Conservation (phyloP, 2,888 invertebrate species). For the Stictocephala bisonia region DNA sequence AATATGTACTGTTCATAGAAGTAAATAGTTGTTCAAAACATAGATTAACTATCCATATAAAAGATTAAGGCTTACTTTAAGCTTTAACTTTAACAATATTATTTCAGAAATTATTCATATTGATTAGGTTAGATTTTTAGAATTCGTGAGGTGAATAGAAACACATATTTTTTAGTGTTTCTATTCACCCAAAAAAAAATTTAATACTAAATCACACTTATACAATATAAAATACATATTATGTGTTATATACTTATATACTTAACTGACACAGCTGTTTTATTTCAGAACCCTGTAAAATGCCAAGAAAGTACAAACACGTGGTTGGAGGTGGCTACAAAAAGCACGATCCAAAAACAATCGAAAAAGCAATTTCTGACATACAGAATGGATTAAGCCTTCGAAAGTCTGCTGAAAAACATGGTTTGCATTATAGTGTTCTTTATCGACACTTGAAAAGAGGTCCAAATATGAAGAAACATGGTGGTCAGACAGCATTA, state of each 20-base stretch:
- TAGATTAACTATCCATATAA: conserved; percentile 39
- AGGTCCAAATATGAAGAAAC: conserved; percentile 34
- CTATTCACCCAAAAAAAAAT: conserved; percentile 38
- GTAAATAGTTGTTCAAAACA: conserved; percentile 15
- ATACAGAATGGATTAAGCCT: conserved; percentile 34
- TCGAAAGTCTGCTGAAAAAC: conserved; percentile 39
- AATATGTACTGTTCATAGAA: conserved; percentile 18
- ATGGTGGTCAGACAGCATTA: conserved; percentile 51
- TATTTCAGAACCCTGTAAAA: conserved; percentile 40
- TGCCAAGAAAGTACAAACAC: conserved; percentile 34
- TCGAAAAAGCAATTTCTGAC: conserved; percentile 34
- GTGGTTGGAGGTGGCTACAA: conserved; percentile 39
- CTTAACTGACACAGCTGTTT: conserved; percentile 35
- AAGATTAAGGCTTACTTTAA: conserved; percentile 37
- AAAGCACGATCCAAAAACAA: conserved; percentile 26
- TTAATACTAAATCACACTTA: conserved; percentile 12
- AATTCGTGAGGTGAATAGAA: conserved; percentile 39
- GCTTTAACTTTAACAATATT: conserved; percentile 39
- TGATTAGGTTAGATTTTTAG: conserved; percentile 29
- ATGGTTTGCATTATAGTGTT: conserved; percentile 27
- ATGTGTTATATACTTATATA: conserved; percentile 14
- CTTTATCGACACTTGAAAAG: conserved; percentile 44
- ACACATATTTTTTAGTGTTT: conserved; percentile 30
- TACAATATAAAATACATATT: conserved; percentile 42
- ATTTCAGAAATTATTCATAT: conserved; percentile 24